Evolutionary conservation across 2,888 invertebrate genomes (phyloP).

Genomic region (Drosophila cognata): DNA sequence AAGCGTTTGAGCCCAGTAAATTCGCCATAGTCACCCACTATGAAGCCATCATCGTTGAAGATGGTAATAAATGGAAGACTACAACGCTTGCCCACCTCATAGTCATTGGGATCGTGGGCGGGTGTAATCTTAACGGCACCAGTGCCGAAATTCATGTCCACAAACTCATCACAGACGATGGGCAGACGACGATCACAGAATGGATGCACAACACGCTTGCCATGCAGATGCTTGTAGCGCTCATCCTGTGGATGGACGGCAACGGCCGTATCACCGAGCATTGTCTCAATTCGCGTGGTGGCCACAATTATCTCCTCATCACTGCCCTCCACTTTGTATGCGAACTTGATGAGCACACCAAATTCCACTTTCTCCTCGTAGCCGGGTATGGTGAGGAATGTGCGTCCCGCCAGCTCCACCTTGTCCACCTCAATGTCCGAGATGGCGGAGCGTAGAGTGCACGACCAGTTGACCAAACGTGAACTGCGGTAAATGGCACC

Average conservation of each 20-base stretch:
- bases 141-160: constrained; percentile 97
- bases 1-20: constrained; percentile 96
- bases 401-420: constrained; percentile 93
- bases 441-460: constrained; percentile 97
- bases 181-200: constrained; percentile 93
- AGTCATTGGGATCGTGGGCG: constrained; percentile 98
- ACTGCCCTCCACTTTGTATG: constrained; percentile 89
- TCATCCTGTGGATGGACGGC: constrained; percentile 98
- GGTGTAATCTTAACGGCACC: constrained; percentile 99
- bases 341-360: constrained; percentile 96
- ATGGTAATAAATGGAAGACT: constrained; percentile 94
- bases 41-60: constrained; percentile 95
- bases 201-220: constrained; percentile 94
- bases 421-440: constrained; percentile 99
- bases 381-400: constrained; percentile 95
- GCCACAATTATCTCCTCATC: constrained; percentile 96
- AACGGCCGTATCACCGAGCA: constrained; percentile 98
- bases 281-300: constrained; percentile 99
- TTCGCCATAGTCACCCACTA: constrained; percentile 91
- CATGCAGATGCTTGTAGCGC: constrained; percentile 93
- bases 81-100: constrained; percentile 96
- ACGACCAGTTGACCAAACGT: constrained; percentile 99
- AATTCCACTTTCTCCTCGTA: constrained; percentile 89
- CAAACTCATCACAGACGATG: constrained; percentile 96
- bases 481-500: constrained; percentile 97